Evolutionary conservation across 2,113 vertebrate genomes (phyloP).

Genomic region (Calonectris borealis): DNA sequence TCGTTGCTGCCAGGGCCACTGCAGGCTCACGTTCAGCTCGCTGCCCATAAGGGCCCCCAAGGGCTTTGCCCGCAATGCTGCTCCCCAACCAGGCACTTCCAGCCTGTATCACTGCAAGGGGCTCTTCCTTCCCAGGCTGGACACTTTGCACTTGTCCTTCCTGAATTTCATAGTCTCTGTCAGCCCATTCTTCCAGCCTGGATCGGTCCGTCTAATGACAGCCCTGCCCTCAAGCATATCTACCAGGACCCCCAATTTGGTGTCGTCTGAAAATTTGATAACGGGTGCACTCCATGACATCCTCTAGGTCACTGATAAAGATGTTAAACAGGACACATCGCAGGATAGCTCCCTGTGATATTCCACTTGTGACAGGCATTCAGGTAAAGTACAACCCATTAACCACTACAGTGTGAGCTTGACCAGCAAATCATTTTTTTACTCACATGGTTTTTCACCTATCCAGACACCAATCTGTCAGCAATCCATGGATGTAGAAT

Average conservation of each 20-base stretch:
- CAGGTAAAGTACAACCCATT: background rate
- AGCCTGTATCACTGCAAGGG: background rate
- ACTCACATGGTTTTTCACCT: background rate
- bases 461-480: background rate
- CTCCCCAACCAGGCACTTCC: background rate
- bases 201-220: background rate
- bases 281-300: background rate
- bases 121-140: background rate
- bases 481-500: background rate
- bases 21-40: background rate
- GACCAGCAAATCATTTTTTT: background rate
- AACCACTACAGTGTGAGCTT: background rate
- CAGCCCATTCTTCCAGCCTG: background rate
- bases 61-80: background rate
- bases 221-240: background rate
- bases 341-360: background rate
- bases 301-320: background rate
- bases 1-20: accelerated
- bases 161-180: background rate
- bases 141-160: background rate
- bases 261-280: background rate
- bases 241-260: background rate
- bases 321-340: background rate
- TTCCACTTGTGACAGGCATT: background rate
- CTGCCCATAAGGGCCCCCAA: accelerated